phyloP scores from a whole-genome alignment of 2,113 vertebrate genomes.

The Archilochus colubris region DNA sequence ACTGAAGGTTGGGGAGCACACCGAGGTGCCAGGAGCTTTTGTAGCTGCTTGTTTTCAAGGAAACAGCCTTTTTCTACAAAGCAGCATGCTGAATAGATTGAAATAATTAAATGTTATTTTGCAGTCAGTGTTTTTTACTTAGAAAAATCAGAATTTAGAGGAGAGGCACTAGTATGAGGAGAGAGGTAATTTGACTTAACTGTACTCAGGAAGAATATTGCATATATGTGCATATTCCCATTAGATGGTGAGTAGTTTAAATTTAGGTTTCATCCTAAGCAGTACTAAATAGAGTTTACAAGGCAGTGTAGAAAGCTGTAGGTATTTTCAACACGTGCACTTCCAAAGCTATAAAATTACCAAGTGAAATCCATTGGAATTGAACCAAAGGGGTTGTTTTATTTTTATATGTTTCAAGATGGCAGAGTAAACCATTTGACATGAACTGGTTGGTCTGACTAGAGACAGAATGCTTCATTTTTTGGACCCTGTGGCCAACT shows the following conservation, averaged over 20 bases:
- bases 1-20: not conserved
- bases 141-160: not conserved
- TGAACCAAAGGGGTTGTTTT: not conserved
- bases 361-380: not conserved
- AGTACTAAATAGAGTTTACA: not conserved
- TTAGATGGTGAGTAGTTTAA: not conserved
- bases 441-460: not conserved
- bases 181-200: not conserved
- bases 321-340: not conserved
- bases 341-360: not conserved
- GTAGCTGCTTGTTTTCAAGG: constrained; percentile 9
- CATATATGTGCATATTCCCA: not conserved
- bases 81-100: not conserved
- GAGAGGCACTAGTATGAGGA: not conserved
- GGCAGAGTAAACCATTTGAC: not conserved
- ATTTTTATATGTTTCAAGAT: not conserved
- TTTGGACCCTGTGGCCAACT: not conserved
- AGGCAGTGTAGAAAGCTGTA: not conserved
- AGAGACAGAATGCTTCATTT: not conserved
- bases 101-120: not conserved
- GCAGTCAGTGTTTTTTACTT: fast-evolving
- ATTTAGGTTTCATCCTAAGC: not conserved
- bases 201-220: not conserved
- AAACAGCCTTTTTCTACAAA: not conserved
- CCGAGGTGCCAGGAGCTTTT: not conserved